Evolutionary conservation across 2,797 vertebrate species (phyloP), one percentile per base, ranked within the genome.

Genomic region (Picus viridis): DNA sequence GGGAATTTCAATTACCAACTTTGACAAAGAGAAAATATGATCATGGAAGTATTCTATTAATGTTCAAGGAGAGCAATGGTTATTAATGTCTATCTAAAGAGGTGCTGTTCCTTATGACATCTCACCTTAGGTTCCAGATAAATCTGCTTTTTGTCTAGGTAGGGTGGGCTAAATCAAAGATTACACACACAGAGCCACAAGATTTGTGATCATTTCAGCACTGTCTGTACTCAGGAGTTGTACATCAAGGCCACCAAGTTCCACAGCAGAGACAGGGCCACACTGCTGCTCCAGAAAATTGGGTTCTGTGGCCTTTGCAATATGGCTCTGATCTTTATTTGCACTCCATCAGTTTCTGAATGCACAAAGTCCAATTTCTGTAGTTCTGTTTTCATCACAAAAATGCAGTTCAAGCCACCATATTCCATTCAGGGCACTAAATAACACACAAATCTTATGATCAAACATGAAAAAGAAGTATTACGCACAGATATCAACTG

Each of bases 281-380:
- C 17, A 9, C 12, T 12, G 29, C 54, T 69, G 36, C 47, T 77
- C 62, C 0, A 0, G 58, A 65, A 83, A 65, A 62, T 1, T 16
- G 30, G 6, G 10, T 27, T 74, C 82, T 74, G 27, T 13, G 74
- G 58, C 69, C 43, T 89, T 53, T 54, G 24, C 32, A 80, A 59
- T 23, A 61, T 1, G 6, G 7, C 29, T 51, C 9, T 76, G n/a
- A 39, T 72, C 65, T 77, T 62, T 30, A 80, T 24, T 77, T 83
- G 45, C 10, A 22, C 19, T 51, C 41, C 11, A 12, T 49, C 62
- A 56, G 69, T 65, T 18, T 69, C 1, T 56, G 51, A 72, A 18
- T 43, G 51, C 16, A 34, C 7, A 8, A 57, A 67, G n/a, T 18
- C 15, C 43, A 83, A 17, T 39, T 57, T 49, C 0, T 9, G 49